Evolutionary conservation across 2,797 vertebrate species (phyloP).

Genomic region (Perodicticus potto): DNA sequence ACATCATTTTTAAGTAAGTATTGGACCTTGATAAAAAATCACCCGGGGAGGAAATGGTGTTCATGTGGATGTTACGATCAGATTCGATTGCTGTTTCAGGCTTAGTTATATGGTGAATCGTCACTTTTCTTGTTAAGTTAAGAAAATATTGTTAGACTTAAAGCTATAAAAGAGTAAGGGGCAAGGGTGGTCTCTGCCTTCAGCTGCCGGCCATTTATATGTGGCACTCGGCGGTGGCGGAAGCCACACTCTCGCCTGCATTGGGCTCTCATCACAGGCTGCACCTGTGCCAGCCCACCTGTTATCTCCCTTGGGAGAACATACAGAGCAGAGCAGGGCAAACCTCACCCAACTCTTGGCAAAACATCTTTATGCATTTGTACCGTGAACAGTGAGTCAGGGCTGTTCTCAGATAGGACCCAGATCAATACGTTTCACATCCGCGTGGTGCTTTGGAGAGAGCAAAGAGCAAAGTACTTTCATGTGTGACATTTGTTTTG

Average conservation of each 20-base stretch:
- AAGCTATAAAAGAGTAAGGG: rapidly evolving
- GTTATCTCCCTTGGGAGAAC: rapidly evolving
- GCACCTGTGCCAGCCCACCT: neutral
- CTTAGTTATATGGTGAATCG: neutral
- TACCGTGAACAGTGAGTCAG: neutral
- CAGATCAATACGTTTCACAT: neutral
- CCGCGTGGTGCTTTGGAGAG: neutral
- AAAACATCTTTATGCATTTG: too few relatives aligned
- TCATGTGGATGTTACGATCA: neutral
- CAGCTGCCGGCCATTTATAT: rapidly evolving
- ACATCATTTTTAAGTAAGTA: slow-evolving; percentile 34
- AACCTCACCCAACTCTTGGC: neutral
- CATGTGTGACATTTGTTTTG: rapidly evolving
- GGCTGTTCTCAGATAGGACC: neutral
- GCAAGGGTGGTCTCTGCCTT: rapidly evolving
- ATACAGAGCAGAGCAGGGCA: neutral
- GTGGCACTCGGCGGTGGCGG: rapidly evolving
- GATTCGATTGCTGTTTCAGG: slow-evolving; percentile 6
- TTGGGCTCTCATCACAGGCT: rapidly evolving
- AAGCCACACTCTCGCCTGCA: neutral
- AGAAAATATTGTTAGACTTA: neutral
- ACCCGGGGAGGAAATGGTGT: neutral
- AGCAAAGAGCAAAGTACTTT: neutral
- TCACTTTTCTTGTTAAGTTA: neutral
- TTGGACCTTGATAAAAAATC: slow-evolving; percentile 36